phyloP scores from a whole-genome alignment of 2,888 invertebrate species.

The Sabellastarte sp. region DNA sequence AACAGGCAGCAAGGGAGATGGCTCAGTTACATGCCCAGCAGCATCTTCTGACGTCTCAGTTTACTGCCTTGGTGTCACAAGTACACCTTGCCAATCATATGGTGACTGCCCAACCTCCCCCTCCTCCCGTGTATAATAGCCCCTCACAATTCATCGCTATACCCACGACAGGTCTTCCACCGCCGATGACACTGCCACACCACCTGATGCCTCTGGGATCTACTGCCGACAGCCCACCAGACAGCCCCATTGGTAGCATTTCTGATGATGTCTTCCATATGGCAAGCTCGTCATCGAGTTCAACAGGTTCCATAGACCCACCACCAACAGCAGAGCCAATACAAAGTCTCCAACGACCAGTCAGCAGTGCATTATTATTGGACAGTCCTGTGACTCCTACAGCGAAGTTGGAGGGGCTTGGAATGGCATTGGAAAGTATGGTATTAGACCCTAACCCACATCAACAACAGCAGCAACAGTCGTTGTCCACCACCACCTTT shows the following conservation, averaged over 20 bases:
- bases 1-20: neutral
- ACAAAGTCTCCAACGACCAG: neutral
- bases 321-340: neutral
- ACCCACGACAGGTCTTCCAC: neutral
- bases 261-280: conserved; percentile 66
- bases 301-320: neutral
- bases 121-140: neutral
- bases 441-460: too few relatives aligned
- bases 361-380: neutral
- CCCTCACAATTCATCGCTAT: neutral
- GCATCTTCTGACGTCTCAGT: neutral
- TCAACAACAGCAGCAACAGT: too few relatives aligned
- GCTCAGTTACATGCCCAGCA: neutral
- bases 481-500: too few relatives aligned
- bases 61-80: neutral
- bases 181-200: too few relatives aligned
- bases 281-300: conserved; percentile 60
- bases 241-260: conserved; percentile 68
- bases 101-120: neutral
- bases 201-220: too few relatives aligned
- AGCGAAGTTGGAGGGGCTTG: too few relatives aligned
- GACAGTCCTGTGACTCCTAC: too few relatives aligned
- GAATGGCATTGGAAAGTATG: too few relatives aligned
- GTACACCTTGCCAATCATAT: neutral
- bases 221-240: conserved; percentile 65